Evolutionary conservation across 2,888 invertebrate species (phyloP).

Genomic region (Hydraecia micacea): DNA sequence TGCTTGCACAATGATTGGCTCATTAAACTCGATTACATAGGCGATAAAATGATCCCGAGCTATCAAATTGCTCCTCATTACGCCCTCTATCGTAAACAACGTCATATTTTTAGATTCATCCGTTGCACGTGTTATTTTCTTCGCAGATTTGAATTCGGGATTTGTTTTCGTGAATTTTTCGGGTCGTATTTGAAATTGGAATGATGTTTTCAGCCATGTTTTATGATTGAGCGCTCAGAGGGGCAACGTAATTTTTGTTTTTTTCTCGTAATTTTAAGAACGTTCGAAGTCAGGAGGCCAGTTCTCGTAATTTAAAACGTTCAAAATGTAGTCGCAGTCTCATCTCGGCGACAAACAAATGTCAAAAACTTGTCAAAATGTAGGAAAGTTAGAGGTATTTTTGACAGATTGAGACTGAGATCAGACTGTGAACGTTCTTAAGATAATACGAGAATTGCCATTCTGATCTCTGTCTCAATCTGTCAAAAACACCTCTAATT

Average conservation of each 20-base stretch:
- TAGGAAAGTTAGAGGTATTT: no score
- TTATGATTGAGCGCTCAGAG: background rate
- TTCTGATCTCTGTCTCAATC: background rate
- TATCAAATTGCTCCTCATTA: conserved; percentile 61
- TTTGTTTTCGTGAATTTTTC: background rate
- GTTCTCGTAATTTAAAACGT: no score
- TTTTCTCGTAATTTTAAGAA: background rate
- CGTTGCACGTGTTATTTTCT: conserved; percentile 34
- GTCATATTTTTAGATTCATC: conserved; percentile 60
- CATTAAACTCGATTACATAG: conserved; percentile 64
- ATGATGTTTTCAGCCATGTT: conserved; percentile 6
- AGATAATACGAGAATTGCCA: no score
- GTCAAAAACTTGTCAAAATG: no score
- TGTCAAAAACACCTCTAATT: background rate
- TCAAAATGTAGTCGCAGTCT: no score
- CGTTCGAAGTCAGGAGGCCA: no score
- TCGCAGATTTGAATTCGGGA: conserved; percentile 37
- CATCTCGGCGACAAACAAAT: no score
- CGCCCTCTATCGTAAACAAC: conserved; percentile 59
- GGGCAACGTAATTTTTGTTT: background rate
- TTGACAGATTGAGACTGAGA: no score
- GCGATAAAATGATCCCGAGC: conserved; percentile 63
- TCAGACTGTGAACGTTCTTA: no score
- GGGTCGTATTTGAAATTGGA: background rate
- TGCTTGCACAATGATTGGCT: conserved; percentile 58